Base-by-base conservation (phyloP, 53 echinoderm and acorn worm genomes). In the Echinometra lucunter region DNA sequence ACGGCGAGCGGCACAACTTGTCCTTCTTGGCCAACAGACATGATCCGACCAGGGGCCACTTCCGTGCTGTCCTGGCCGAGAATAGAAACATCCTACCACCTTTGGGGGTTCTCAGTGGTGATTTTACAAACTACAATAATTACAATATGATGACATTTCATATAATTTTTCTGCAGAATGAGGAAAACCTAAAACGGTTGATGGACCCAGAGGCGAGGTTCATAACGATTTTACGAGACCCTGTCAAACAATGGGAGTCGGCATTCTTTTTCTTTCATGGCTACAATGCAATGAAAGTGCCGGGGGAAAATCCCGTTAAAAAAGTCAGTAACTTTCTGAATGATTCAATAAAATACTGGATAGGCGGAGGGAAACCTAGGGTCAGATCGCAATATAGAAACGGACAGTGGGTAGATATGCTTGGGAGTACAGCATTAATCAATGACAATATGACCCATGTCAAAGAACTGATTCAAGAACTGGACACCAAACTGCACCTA, bases 401-500 rank as follows among this genome's bases (percentile, higher is more conserved):
- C 42, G 91, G 91, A 15, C 58, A 58, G 91, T 91, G 91, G 91
- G 58, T 38, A 35, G 91, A 91, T 42, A 16, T 91, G 6, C 21
- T 28, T 2, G 94, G n/a, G 80, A 85, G 91, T 58, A 30, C 74
- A 35, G 70, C 17, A 25, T 44, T 27, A 5, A 92, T 88, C 56
- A 30, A 82, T 87, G 53, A 82, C 40, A 91, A 96, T 66, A 87
- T 58, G 72, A 44, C 28, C 8, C 82, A 63, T 25, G 74, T 96
- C 5, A 47, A 69, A 15, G 70, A 82, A 12, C 57, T 69, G 8
- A 88, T 96, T 11, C n/a, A 58, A 15, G 47, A 27, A 53, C 44
- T 96, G 15, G 92, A 91, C 30, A 35, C 69, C 19, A 57, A 88
- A 44, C 74, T 96, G 9, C 56, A 66, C 21, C 82, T 96, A 15